Base-by-base conservation (phyloP, 1,140 invertebrate genomes). In the Nephila pilipes region DNA sequence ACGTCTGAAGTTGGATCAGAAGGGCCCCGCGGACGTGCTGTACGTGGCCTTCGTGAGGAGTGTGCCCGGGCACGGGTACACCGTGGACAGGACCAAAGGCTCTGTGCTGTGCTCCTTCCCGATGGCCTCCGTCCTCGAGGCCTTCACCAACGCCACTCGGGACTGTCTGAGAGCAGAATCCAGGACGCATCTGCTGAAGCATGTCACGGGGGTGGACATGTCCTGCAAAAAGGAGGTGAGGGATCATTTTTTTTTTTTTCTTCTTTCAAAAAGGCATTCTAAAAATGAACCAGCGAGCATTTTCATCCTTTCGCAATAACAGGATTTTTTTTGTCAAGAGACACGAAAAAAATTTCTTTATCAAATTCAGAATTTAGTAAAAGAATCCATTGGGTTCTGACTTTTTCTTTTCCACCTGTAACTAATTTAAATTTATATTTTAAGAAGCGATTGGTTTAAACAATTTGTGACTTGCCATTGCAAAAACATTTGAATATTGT, bases 61-160 rank as follows among this genome's bases (percentile, higher is more conserved):
- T 16, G 14, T 80, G 32, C 81, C 81, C 0, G 90, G 93, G 10
- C 81, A 93, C 22, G 87, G 60, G 8, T 36, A 89, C 0, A n/a
- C 29, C 5, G 46, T 80, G 29, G 92, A 94, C 80, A 18, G 29
- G n/a, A 36, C 18, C 3, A 88, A 94, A 32, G 94, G 94, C 25
- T 93, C 94, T 0, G 94, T 93, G 20, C 38, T 95, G 6, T 95
- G 94, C 89, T 93, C 92, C 1, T 95, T 94, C 87, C 85, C 93
- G 1, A 94, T 95, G 94, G 36, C 81, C 20, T n/a, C 90, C 5
- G 91, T 95, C 8, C 63, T 63, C 29, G 83, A 58, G 4, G 80
- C 85, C 32, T 95, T 94, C 92, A 94, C 83, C 14, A 94, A 90
- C 25, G 89, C 93, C 32, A 94, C 93, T 29, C 94, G 89, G 57